Conservation (phyloP, 2,888 invertebrate genomes). For the Xylota sylvarum region DNA sequence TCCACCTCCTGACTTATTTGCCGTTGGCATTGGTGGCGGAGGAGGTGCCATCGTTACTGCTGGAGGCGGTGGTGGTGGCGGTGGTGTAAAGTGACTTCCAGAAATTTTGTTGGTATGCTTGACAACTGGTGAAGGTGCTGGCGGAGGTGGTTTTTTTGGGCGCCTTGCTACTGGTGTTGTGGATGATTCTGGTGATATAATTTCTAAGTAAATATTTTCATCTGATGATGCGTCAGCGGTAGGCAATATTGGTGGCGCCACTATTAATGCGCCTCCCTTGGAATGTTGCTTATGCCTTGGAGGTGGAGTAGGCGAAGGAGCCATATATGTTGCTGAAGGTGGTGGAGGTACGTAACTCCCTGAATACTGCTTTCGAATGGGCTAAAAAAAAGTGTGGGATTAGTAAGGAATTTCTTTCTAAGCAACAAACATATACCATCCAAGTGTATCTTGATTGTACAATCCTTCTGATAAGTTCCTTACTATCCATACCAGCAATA, state of each 20-base stretch:
- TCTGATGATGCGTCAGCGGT: not conserved
- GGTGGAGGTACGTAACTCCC: conserved; percentile 48
- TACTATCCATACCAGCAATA: conserved; percentile 79
- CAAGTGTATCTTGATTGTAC: conserved; percentile 82
- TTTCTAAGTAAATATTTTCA: conserved; percentile 54
- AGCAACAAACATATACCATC: conserved; percentile 78
- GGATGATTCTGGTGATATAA: conserved; percentile 5
- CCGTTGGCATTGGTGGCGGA: not conserved
- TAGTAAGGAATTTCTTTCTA: not conserved
- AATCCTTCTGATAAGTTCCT: conserved; percentile 80
- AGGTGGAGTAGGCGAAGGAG: conserved; percentile 25
- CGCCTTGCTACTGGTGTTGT: conserved; percentile 5
- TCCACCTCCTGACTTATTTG: conserved; percentile 9
- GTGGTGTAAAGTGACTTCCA: not conserved
- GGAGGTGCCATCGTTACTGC: not conserved
- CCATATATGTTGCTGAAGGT: conserved; percentile 48
- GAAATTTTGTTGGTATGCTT: not conserved
- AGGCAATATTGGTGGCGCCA: conserved; percentile 42
- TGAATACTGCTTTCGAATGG: conserved; percentile 17
- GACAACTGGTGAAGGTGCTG: conserved; percentile 10
- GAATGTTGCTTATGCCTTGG: conserved; percentile 30
- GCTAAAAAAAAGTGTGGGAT: conserved; percentile 39
- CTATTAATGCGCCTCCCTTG: conserved; percentile 57
- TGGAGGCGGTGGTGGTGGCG: conserved; percentile 70
- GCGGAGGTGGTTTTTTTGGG: conserved; percentile 36